Percentiles rank a stretch among this genome's conserved stretches.
phyloP scores from a whole-genome alignment of 1,140 invertebrate genomes.

The Maconellicoccus hirsutus region DNA sequence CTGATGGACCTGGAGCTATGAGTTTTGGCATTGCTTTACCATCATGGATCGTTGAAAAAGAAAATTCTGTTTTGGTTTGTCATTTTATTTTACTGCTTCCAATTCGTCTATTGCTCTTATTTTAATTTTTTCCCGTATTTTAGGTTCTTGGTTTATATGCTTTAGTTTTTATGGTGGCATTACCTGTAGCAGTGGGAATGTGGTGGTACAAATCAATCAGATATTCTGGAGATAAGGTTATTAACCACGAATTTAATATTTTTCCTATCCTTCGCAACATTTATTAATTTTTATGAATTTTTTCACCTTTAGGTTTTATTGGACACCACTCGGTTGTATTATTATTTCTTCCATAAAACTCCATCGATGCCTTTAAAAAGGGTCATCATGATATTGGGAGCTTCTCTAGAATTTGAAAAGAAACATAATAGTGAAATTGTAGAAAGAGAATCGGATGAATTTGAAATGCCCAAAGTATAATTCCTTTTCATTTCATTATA shows the following conservation, averaged over 20 bases:
- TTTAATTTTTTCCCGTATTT: slow-evolving; percentile 27
- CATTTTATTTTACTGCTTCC: slow-evolving; percentile 3
- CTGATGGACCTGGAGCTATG: slow-evolving; percentile 97
- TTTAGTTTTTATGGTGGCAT: slow-evolving; percentile 92
- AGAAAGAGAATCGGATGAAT: slow-evolving; percentile 85
- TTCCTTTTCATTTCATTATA: slow-evolving; percentile 33
- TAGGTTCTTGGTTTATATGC: slow-evolving; percentile 76
- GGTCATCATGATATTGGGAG: slow-evolving; percentile 90
- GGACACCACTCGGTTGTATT: slow-evolving; percentile 91
- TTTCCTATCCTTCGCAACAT: slow-evolving; percentile 4
- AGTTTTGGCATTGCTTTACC: slow-evolving; percentile 98
- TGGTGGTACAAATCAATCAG: slow-evolving; percentile 99
- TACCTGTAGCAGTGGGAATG: slow-evolving; percentile 85
- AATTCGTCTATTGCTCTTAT: slow-evolving; percentile 13
- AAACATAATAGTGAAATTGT: slow-evolving; percentile 88
- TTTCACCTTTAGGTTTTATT: slow-evolving; percentile 59
- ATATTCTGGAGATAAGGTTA: slow-evolving; percentile 82
- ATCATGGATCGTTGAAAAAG: slow-evolving; percentile 99
- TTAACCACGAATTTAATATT: slow-evolving; percentile 28
- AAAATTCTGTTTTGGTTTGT: slow-evolving; percentile 90
- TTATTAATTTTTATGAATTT: neutral
- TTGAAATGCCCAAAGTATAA: slow-evolving; percentile 86
- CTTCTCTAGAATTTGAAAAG: slow-evolving; percentile 91
- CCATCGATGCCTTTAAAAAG: slow-evolving; percentile 89
- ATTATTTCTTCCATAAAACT: slow-evolving; percentile 90